These are phyloP conservation scores for Xanthia togata DNA, from an alignment of 2,888 invertebrate genomes.

Conservation along the genomic window DNA sequence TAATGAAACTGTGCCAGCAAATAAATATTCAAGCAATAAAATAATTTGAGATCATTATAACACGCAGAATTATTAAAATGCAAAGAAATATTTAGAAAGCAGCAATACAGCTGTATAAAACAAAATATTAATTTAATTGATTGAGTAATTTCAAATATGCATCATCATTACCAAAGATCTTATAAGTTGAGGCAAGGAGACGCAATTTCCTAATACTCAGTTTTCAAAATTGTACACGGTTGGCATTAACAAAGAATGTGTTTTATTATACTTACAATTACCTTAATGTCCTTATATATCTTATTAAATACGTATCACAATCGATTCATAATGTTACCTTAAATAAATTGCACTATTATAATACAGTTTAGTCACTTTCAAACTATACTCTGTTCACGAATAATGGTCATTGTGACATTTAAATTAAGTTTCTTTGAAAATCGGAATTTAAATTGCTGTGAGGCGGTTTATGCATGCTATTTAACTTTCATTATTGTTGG, in stretches of 20 bases:
- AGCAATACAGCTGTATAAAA: not conserved
- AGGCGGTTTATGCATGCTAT: conserved; percentile 25
- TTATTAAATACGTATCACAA: conserved; percentile 86
- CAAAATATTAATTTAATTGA: not conserved
- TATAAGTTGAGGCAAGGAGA: not conserved
- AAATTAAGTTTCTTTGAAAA: conserved; percentile 58
- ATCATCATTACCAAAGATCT: not conserved
- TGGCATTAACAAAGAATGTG: not conserved
- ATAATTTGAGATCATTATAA: conserved; percentile 51
- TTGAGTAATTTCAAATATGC: not conserved
- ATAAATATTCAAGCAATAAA: conserved; percentile 2
- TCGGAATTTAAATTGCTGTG: conserved; percentile 40
- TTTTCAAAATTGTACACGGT: not conserved
- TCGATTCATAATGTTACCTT: conserved; percentile 81
- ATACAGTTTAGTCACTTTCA: conserved; percentile 53
- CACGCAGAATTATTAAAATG: conserved; percentile 13
- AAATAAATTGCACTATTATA: conserved; percentile 69
- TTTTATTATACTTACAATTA: conserved; percentile 34
- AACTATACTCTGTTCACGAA: conserved; percentile 44
- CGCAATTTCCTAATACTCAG: not conserved
- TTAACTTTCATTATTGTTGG: conserved; percentile 42
- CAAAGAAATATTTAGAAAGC: not conserved
- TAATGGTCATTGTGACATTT: conserved; percentile 43
- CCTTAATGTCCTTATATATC: conserved; percentile 49
- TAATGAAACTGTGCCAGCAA: not conserved